Evolutionary conservation across 1,140 invertebrate species (phyloP).

Genomic region (Pseudomyrmex flavicornis): DNA sequence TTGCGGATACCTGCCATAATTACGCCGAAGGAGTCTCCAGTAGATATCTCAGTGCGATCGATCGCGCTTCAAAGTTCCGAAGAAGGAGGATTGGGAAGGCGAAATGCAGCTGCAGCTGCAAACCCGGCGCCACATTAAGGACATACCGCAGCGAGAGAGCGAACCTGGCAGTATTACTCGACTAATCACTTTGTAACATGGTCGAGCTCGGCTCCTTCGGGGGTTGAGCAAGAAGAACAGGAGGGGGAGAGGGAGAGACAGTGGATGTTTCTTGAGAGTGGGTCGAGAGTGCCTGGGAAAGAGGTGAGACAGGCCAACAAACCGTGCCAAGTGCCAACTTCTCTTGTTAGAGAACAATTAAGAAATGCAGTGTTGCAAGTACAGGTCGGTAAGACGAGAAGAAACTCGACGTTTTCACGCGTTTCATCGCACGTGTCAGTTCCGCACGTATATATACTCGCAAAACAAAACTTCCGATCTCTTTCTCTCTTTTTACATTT

Average conservation of each 20-base stretch:
- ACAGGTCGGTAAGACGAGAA: conserved; percentile 49
- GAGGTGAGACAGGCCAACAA: conserved; percentile 75
- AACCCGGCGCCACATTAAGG: conserved; percentile 73
- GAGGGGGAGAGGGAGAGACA: conserved; percentile 8
- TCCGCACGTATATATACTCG: not conserved
- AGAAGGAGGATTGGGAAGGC: conserved; percentile 62
- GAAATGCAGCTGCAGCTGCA: conserved; percentile 72
- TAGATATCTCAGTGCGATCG: conserved; percentile 39
- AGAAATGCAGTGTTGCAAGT: conserved; percentile 79
- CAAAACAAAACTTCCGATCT: not conserved
- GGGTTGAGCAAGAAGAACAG: conserved; percentile 34
- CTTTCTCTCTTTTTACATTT: conserved; percentile 10
- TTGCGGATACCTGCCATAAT: conserved; percentile 12
- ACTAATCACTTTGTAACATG: conserved; percentile 83
- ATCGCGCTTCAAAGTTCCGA: conserved; percentile 59
- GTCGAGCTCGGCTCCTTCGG: conserved; percentile 59
- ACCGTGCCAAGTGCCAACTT: conserved; percentile 80
- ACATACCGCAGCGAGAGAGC: conserved; percentile 72
- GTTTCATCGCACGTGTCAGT: not conserved
- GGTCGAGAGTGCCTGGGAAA: conserved; percentile 69
- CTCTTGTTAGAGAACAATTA: conserved; percentile 83
- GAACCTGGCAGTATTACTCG: conserved; percentile 78
- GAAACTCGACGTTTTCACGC: conserved; percentile 65
- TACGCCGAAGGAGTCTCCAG: conserved; percentile 13
- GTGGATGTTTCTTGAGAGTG: conserved; percentile 68